These are phyloP conservation scores for Tolmerus cingulatus DNA, from an alignment of 2,888 invertebrate genomes.

Conservation along the genomic window DNA sequence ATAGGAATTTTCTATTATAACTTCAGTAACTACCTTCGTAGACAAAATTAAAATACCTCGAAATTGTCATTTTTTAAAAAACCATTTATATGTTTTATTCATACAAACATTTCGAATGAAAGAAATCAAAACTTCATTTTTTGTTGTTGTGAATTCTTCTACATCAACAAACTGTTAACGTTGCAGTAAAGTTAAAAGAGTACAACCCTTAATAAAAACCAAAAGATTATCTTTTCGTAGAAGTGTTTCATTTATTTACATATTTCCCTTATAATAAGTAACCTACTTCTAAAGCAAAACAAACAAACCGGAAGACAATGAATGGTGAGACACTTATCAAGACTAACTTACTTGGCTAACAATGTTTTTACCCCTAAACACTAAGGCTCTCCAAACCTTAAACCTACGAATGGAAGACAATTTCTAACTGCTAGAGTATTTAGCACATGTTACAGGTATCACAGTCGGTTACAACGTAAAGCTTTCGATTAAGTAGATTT, in stretches of 20 bases:
- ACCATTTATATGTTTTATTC: too few relatives aligned
- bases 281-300: slow-evolving; percentile 34
- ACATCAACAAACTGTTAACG: too few relatives aligned
- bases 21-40: too few relatives aligned
- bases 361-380: background rate
- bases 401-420: slow-evolving; percentile 14
- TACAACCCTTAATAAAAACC: background rate
- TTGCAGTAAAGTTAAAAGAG: background rate
- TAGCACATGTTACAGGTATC: slow-evolving; percentile 40
- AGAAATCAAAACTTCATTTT: too few relatives aligned
- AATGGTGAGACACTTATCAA: background rate
- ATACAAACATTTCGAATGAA: too few relatives aligned
- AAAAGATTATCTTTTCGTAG: background rate
- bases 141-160: too few relatives aligned
- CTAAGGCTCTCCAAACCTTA: background rate
- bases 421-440: background rate
- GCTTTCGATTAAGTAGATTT: slow-evolving; percentile 38
- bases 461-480: slow-evolving; percentile 48
- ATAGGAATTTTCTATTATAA: too few relatives aligned
- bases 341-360: background rate
- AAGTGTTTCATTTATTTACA: background rate
- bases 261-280: background rate
- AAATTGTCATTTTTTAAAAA: too few relatives aligned
- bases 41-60: too few relatives aligned
- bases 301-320: slow-evolving; percentile 42